Percentiles rank a stretch among this genome's conserved stretches.
These are phyloP conservation scores for Hepsetus odoe DNA, from an alignment of 2,113 vertebrate genomes.

Conservation along the genomic window DNA sequence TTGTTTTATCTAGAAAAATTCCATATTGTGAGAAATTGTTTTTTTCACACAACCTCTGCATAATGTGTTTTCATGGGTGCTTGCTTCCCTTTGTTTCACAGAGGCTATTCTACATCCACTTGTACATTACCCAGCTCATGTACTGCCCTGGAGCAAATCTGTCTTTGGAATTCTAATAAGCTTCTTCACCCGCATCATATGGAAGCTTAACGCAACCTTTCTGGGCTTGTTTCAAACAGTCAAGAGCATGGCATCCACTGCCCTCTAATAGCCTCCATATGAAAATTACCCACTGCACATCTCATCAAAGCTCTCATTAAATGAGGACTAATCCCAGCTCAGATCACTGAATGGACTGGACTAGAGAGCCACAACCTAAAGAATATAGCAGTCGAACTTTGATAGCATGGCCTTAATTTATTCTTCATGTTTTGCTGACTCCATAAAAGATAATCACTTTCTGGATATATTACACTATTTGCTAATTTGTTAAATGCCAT, in stretches of 20 bases:
- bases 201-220: constrained; percentile 41
- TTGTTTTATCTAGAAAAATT: neutral
- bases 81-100: constrained; percentile 14
- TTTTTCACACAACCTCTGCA: neutral
- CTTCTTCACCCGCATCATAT: constrained; percentile 53
- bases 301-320: constrained; percentile 32
- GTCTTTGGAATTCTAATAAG: constrained; percentile 58
- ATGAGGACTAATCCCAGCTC: constrained; percentile 17
- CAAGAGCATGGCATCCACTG: constrained; percentile 27
- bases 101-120: neutral
- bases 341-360: neutral
- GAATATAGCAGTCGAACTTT: constrained; percentile 8
- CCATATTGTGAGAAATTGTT: neutral
- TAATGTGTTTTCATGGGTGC: constrained; percentile 1
- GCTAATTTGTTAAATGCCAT: constrained; percentile 26
- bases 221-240: neutral
- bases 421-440: neutral
- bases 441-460: neutral
- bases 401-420: neutral
- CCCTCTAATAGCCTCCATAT: constrained; percentile 41
- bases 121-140: constrained; percentile 31
- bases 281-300: constrained; percentile 42
- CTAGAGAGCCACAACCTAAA: neutral
- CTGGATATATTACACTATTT: neutral
- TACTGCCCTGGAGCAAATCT: constrained; percentile 43